Percentiles rank a stretch among this genome's conserved stretches.
Conservation (phyloP, 2,797 vertebrate genomes). For the Decapterus maruadsi region DNA sequence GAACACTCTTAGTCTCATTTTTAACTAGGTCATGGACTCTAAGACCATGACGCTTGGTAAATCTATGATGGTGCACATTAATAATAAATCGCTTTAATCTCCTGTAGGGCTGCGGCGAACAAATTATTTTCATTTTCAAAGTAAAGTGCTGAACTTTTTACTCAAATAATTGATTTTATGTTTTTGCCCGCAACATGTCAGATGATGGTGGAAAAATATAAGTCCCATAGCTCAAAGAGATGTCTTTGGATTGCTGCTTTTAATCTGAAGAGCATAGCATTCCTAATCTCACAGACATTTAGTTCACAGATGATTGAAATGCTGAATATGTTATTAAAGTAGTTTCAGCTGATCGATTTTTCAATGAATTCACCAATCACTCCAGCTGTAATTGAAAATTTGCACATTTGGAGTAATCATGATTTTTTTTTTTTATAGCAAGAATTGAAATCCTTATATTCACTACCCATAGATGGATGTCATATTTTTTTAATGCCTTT, state of each 20-base stretch:
- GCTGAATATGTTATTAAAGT: neutral
- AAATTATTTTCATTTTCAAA: neutral
- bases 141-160: neutral
- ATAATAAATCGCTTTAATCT: neutral
- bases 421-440: neutral
- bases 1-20: neutral
- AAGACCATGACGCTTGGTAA: neutral
- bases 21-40: conserved; percentile 2
- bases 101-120: neutral
- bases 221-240: neutral
- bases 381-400: neutral
- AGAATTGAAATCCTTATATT: neutral
- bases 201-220: neutral
- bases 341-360: neutral
- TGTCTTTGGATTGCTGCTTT: neutral
- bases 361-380: neutral
- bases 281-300: neutral
- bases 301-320: neutral
- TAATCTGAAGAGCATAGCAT: neutral
- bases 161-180: neutral
- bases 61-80: neutral
- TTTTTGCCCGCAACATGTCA: neutral
- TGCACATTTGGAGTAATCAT: neutral
- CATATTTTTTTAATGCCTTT: neutral
- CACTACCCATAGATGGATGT: neutral